Conservation (phyloP, 2,888 invertebrate species). For the Apamea monoglypha region DNA sequence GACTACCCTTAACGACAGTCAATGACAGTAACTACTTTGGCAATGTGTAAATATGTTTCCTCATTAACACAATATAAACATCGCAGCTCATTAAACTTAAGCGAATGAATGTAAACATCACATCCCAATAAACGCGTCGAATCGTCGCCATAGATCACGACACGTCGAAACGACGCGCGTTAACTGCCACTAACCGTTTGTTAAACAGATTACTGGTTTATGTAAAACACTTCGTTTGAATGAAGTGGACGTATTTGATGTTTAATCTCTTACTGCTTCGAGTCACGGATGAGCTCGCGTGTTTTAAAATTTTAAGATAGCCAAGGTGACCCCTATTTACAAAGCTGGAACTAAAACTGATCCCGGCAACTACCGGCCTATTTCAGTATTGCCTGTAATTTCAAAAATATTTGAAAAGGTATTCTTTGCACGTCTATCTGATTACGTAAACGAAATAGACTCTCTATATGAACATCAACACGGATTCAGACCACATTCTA, state of each 20-base stretch:
- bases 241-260: neutral
- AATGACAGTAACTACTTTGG: neutral
- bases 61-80: neutral
- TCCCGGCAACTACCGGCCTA: too few species aligned
- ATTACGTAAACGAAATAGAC: too few species aligned
- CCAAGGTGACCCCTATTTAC: too few species aligned
- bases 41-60: neutral
- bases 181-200: slow-evolving; percentile 10
- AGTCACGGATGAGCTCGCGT: slow-evolving; percentile 7
- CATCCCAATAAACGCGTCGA: slow-evolving; percentile 14
- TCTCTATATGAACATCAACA: too few species aligned
- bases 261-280: slow-evolving; percentile 12
- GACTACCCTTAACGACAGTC: neutral
- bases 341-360: too few species aligned
- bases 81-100: slow-evolving; percentile 23
- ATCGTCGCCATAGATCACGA: slow-evolving; percentile 24
- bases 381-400: too few species aligned
- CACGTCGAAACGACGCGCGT: neutral
- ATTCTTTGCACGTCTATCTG: too few species aligned
- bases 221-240: slow-evolving; percentile 5
- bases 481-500: too few species aligned
- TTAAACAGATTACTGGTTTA: neutral
- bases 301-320: slow-evolving; percentile 8
- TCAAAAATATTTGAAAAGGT: too few species aligned
- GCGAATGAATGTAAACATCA: slow-evolving; percentile 26